Conservation (phyloP, 2,888 invertebrate species). For the Petrolisthes cinctipes region DNA sequence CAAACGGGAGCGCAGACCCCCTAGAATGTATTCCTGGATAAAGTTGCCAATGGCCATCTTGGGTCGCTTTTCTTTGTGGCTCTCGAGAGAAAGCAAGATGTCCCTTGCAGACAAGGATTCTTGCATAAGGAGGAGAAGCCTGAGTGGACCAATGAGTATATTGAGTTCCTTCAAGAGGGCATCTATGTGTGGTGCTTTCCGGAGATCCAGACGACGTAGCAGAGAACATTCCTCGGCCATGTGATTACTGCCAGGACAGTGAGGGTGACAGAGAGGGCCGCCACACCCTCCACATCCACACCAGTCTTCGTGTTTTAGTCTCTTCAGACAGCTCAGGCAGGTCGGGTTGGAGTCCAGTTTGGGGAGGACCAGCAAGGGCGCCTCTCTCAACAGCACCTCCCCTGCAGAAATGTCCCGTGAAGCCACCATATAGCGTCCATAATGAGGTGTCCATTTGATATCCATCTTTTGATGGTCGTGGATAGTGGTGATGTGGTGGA, state of each 20-base stretch:
- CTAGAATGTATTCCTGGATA: constrained; percentile 39
- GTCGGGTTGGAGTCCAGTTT: constrained; percentile 39
- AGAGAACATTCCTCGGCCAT: constrained; percentile 38
- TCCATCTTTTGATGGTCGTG: background rate
- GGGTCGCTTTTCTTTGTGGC: constrained; percentile 35
- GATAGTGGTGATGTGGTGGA: too few relatives aligned
- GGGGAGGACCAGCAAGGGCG: constrained; percentile 30
- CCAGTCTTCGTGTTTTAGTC: constrained; percentile 17
- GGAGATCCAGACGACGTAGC: constrained; percentile 25
- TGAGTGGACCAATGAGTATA: constrained; percentile 43
- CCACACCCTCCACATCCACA: constrained; percentile 37
- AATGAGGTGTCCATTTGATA: background rate
- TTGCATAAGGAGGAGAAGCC: constrained; percentile 30
- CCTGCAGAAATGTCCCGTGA: background rate
- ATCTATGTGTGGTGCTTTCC: constrained; percentile 1
- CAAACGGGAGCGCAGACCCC: constrained; percentile 9
- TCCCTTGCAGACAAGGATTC: constrained; percentile 4
- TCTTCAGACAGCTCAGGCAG: constrained; percentile 48
- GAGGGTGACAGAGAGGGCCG: constrained; percentile 34
- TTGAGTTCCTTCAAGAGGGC: constrained; percentile 39
- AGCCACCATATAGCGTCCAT: constrained; percentile 4
- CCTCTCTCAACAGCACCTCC: background rate
- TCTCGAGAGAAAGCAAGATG: constrained; percentile 46
- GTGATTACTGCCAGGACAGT: constrained; percentile 42
- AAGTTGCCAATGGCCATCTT: constrained; percentile 43